These are phyloP conservation scores for Ceraclea dissimilis DNA, from an alignment of 2,888 invertebrate genomes.

Conservation along the genomic window DNA sequence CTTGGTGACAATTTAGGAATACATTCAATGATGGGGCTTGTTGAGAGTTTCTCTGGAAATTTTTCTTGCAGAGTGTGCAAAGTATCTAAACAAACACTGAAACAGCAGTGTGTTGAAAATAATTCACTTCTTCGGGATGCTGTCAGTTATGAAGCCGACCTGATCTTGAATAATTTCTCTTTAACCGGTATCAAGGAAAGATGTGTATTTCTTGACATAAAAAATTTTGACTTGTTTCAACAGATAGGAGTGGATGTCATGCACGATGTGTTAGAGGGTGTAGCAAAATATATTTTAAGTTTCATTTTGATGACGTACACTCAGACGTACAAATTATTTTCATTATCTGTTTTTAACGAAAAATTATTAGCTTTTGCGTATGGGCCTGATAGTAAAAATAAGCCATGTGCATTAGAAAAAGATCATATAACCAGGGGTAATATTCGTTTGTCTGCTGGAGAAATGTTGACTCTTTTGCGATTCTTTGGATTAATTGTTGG, in stretches of 20 bases:
- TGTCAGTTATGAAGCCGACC: background rate
- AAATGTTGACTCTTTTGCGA: background rate
- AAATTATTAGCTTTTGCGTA: background rate
- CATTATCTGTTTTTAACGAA: background rate
- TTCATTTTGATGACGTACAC: background rate
- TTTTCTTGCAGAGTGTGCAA: background rate
- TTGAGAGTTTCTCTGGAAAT: background rate
- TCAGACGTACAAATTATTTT: background rate
- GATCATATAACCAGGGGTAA: background rate
- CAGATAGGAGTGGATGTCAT: background rate
- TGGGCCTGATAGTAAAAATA: background rate
- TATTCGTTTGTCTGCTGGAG: background rate
- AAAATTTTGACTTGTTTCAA: background rate
- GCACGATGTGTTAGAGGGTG: background rate
- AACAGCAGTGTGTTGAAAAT: background rate
- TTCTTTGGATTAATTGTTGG: background rate
- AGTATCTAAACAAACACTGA: background rate
- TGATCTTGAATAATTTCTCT: background rate
- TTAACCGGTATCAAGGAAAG: background rate
- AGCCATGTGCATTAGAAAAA: background rate
- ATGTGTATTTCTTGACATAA: background rate
- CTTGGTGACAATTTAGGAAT: background rate
- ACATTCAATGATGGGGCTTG: background rate
- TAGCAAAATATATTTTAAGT: background rate
- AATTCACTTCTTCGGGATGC: background rate